Percentiles rank a stretch among this genome's conserved stretches.
Conservation (phyloP, 2,797 vertebrate species). For the Phoebastria nigripes region DNA sequence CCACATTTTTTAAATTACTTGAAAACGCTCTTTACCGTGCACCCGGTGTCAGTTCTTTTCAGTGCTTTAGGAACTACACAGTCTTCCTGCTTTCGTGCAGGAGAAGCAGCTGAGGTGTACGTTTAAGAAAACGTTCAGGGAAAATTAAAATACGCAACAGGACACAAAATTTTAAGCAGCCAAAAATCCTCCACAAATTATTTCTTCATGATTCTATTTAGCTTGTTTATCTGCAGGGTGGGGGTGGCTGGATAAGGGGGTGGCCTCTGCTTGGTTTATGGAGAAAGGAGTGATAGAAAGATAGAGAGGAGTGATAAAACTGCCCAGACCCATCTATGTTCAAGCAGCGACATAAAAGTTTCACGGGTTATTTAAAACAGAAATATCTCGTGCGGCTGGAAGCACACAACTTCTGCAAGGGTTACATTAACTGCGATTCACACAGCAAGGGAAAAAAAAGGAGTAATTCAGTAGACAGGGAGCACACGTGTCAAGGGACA, state of each 20-base stretch:
- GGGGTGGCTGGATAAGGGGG: background rate
- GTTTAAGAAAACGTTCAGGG: background rate
- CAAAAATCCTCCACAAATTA: background rate
- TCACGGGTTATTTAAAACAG: background rate
- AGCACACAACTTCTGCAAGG: background rate
- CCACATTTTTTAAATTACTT: background rate
- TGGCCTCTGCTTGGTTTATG: background rate
- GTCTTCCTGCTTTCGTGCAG: background rate
- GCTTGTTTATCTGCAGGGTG: background rate
- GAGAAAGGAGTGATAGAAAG: background rate
- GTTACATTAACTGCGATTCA: background rate
- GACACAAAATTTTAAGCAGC: background rate
- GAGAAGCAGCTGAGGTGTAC: slow-evolving; percentile 6
- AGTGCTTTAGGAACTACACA: background rate
- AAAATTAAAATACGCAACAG: background rate
- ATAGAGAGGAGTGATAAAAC: background rate
- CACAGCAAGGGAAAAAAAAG: background rate
- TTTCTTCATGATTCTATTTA: background rate
- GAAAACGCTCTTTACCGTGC: background rate
- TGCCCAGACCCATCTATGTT: background rate
- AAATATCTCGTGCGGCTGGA: background rate
- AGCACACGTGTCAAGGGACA: background rate
- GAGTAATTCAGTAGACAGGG: accelerated
- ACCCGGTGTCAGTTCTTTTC: background rate
- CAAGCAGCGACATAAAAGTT: background rate